Base-by-base conservation (phyloP, 2,888 invertebrate species). In the Iselma pallidipennis region DNA sequence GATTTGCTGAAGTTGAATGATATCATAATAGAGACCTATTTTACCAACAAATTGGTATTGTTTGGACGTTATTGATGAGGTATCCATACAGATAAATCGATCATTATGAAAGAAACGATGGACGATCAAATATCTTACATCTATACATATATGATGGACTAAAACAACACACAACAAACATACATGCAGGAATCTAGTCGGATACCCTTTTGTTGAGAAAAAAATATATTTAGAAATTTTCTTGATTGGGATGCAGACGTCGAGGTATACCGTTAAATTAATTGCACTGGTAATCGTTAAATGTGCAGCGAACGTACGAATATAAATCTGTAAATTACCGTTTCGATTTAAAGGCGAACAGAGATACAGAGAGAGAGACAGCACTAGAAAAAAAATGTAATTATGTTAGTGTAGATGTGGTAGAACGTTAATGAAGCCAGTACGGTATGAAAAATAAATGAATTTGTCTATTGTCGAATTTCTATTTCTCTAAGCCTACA, bases 31-130 rank as follows among this genome's bases (percentile, higher is more conserved):
- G 55, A 55, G 51, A 60, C 45, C 28, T 51, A 55, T 60, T 49
- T 60, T 45, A 29, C 28, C 45, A 60, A 60, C 51, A 60, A 59
- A 59, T 59, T 54, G 55, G 54, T 55, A 54, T 59, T 59, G 45
- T 55, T 55, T 45, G 45, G 29, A 21, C 31, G 42, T 60, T 60
- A 59, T 59, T 59, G 59, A 59, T 59, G 59, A 49, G 37, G 25
- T 31, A 54, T 49, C n/a, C 54, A 37, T 53, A 59, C 29, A 54
- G 26, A 59, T 59, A 59, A 55, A 59, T 59, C 59, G 49, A n/a
- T 25, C 19, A 51, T 55, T 60, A 55, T 55, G 23, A 31, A 14
- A 23, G 12, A 33, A 51, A 55, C 49, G 45, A 50, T 42, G 14
- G 51, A 49, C 55, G 50, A 49, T 49, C 33, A 55, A 42, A 45